Base-by-base conservation (phyloP, 2,888 invertebrate species). In the Sericinus montela region DNA sequence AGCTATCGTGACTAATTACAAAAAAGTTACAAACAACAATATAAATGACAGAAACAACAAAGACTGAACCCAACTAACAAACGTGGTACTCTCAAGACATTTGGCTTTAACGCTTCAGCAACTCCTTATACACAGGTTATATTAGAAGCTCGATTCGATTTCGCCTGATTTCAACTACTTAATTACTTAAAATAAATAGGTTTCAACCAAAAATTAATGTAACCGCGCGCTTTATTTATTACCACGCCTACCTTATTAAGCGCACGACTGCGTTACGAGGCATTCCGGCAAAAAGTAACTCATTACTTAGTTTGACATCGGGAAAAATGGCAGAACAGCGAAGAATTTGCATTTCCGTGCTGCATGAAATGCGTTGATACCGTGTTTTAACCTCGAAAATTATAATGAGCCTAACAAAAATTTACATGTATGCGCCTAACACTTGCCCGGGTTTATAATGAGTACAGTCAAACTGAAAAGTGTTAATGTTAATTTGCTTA, bases 331-430 rank as follows among this genome's bases (percentile, higher is more conserved):
- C 64, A 59, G 59, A 65, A 62, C 63, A 60, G 56, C 44, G 40
- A 25, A 58, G 59, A 53, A 84, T 86, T 84, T 74, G 81, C 85
- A 85, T 85, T 81, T 83, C 77, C 85, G 85, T 86, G 85, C 75
- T 45, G 66, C 85, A 86, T 85, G 85, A 80, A 83, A 77, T 70
- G 63, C 58, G 58, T 67, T 67, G 72, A 77, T 76, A 75, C 69
- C 67, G 57, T 67, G 65, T 69, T 67, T 72, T 68, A 73, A 74
- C 69, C 67, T 75, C 69, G 69, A 75, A 70, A 72, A 77, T 79
- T 82, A 78, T 79, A 80, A 83, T 81, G 75, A 75, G 76, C 73
- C 72, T 67, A 74, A 77, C 75, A 67, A 72, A 25, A 77, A 75
- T 75, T 72, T 74, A 72, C 73, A 69, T 75, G 66, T 65, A 65